Conservation (phyloP, 1,140 invertebrate species). For the Zaprionus gabonicus region DNA sequence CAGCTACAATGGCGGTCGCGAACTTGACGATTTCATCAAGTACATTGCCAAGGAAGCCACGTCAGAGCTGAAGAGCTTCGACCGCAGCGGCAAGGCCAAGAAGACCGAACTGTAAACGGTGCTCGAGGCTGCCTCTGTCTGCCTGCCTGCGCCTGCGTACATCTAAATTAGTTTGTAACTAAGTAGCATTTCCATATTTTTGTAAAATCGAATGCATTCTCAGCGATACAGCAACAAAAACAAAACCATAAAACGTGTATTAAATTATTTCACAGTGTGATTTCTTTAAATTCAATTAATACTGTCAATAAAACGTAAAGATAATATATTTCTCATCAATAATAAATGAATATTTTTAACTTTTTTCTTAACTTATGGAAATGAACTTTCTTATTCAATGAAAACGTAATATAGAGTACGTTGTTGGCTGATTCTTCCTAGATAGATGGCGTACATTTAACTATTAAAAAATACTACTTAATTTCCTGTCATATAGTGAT, state of each 20-base stretch:
- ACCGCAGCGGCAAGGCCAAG: constrained; percentile 95
- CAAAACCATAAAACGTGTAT: constrained; percentile 62
- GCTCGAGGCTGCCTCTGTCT: not conserved
- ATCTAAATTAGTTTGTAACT: constrained; percentile 51
- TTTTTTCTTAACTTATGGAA: not conserved
- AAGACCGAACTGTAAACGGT: constrained; percentile 84
- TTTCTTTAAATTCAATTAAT: constrained; percentile 39
- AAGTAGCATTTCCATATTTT: constrained; percentile 81
- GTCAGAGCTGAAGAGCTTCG: constrained; percentile 94
- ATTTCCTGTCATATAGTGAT: not conserved
- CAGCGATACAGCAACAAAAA: constrained; percentile 27
- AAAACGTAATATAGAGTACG: not conserved
- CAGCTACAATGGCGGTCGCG: constrained; percentile 98
- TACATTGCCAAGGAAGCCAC: constrained; percentile 97
- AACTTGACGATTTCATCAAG: constrained; percentile 97
- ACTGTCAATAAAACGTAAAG: constrained; percentile 66
- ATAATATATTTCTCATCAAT: constrained; percentile 44
- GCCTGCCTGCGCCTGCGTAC: constrained; percentile 12
- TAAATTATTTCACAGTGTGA: constrained; percentile 75
- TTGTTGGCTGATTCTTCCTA: not conserved
- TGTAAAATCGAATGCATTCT: constrained; percentile 82
- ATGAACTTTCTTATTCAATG: not conserved
- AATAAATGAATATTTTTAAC: not conserved
- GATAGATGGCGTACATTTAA: not conserved
- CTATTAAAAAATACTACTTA: not conserved